Evolutionary conservation across 2,797 vertebrate species (phyloP).

Genomic region (Trachops cirrhosus): DNA sequence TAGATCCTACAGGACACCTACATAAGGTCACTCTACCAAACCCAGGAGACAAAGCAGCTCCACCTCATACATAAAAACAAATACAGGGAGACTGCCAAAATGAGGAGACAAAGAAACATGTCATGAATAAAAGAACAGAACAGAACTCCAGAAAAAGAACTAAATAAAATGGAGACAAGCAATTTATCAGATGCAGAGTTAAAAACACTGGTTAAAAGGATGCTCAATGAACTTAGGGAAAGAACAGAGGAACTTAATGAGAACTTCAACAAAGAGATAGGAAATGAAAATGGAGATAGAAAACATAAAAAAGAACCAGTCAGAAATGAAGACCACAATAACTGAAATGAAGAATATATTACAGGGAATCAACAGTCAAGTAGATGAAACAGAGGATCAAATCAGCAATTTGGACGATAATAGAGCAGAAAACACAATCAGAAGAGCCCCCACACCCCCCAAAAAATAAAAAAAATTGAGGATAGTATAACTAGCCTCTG

Average conservation of each 20-base stretch:
- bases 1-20: background rate
- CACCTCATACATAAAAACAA: background rate
- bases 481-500: background rate
- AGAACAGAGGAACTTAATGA: background rate
- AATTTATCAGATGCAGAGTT: background rate
- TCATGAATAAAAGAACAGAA: background rate
- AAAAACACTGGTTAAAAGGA: background rate
- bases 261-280: background rate
- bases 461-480: background rate
- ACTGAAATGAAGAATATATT: background rate
- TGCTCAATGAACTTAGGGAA: background rate
- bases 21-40: background rate
- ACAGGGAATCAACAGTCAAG: background rate
- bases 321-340: background rate
- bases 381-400: background rate
- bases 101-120: background rate
- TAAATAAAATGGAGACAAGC: background rate
- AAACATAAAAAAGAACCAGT: background rate
- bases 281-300: background rate
- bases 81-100: background rate
- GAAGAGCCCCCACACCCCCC: too few species aligned
- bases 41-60: background rate
- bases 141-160: background rate
- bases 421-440: background rate
- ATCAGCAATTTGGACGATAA: background rate